These are phyloP conservation scores for Rhodinocichla rosea DNA, from an alignment of 2,113 vertebrate genomes.

Conservation along the genomic window DNA sequence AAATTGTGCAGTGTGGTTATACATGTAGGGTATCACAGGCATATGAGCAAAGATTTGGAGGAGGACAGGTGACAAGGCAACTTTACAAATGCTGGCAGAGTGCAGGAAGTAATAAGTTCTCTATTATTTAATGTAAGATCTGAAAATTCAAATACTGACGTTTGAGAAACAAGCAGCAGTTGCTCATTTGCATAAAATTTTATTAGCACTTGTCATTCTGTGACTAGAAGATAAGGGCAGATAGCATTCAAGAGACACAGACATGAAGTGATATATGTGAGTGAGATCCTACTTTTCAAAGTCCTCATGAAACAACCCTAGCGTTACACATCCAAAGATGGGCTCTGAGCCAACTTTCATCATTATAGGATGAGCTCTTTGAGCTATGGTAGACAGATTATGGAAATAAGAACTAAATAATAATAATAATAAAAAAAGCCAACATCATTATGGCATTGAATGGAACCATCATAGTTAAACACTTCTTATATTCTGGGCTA, in stretches of 20 bases:
- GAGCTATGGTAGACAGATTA: background rate
- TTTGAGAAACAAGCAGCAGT: conserved; percentile 22
- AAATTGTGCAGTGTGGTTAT: background rate
- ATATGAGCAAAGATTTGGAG: background rate
- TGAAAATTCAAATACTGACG: background rate
- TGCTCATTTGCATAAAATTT: conserved; percentile 40
- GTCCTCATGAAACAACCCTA: background rate
- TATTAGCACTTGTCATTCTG: conserved; percentile 56
- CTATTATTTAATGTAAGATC: background rate
- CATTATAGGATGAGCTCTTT: background rate
- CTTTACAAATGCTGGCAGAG: background rate
- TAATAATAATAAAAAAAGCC: background rate
- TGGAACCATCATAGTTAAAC: background rate
- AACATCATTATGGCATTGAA: background rate
- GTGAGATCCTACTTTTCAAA: conserved; percentile 21
- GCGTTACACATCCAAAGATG: background rate
- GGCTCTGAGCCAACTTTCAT: conserved; percentile 17
- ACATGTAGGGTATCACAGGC: background rate
- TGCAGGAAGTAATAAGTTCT: background rate
- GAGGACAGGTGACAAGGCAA: background rate
- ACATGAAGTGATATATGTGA: background rate
- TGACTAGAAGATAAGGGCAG: conserved; percentile 28
- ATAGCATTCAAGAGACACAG: background rate
- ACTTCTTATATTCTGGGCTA: background rate
- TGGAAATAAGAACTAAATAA: background rate